phyloP scores from a whole-genome alignment of 2,888 invertebrate species.

The Cantharis nigra region DNA sequence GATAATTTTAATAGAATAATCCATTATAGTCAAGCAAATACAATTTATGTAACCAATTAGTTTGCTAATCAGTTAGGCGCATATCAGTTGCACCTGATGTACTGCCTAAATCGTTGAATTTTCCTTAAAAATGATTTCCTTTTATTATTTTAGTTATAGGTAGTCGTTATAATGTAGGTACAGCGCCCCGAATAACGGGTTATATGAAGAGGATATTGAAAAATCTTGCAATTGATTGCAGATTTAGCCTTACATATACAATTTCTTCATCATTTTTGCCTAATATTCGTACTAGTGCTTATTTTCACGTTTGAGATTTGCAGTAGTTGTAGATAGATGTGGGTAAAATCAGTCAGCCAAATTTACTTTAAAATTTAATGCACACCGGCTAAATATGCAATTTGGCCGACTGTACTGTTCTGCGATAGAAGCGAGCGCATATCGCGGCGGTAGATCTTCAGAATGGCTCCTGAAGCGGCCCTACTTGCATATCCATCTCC shows the following conservation, averaged over 20 bases:
- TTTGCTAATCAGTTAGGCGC: background rate
- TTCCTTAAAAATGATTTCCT: background rate
- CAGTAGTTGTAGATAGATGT: slow-evolving; percentile 33
- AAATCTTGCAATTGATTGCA: background rate
- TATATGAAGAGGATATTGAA: background rate
- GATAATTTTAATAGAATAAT: slow-evolving; percentile 30
- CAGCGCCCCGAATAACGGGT: background rate
- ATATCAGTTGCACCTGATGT: slow-evolving; percentile 7
- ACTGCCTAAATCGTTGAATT: background rate
- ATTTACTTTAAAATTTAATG: slow-evolving; percentile 4
- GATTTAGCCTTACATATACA: slow-evolving; percentile 10
- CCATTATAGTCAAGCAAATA: slow-evolving; percentile 9
- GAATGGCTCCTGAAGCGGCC: slow-evolving; percentile 41
- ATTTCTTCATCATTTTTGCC: slow-evolving; percentile 30
- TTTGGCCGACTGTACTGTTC: slow-evolving; percentile 25
- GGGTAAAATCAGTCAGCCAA: slow-evolving; percentile 15
- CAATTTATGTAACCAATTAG: slow-evolving; percentile 21
- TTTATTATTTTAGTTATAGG: background rate
- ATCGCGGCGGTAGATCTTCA: slow-evolving; percentile 42
- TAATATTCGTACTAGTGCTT: slow-evolving; percentile 28
- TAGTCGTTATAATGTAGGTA: background rate
- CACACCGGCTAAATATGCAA: slow-evolving; percentile 4
- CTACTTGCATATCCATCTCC: slow-evolving; percentile 41
- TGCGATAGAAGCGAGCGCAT: slow-evolving; percentile 33
- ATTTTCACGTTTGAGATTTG: slow-evolving; percentile 34